phyloP scores from a whole-genome alignment of 2,888 invertebrate genomes.

The Lycophotia porphyrea region DNA sequence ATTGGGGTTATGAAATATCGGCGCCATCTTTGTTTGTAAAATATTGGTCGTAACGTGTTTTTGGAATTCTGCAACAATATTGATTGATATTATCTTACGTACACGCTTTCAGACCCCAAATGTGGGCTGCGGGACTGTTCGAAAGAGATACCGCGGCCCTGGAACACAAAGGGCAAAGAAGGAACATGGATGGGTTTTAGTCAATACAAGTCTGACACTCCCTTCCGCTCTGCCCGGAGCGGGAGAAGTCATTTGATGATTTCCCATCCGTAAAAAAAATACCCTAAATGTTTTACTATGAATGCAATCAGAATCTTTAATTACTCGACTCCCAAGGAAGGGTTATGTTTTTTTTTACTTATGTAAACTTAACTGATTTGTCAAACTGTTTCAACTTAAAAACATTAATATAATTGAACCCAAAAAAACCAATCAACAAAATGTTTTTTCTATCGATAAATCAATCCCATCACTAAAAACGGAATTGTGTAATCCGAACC shows the following conservation, averaged over 20 bases:
- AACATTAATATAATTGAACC: neutral
- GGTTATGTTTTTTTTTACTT: too few relatives aligned
- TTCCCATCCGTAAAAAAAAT: too few relatives aligned
- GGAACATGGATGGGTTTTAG: too few relatives aligned
- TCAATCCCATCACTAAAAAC: slow-evolving; percentile 70
- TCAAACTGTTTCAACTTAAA: neutral
- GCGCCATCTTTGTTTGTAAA: neutral
- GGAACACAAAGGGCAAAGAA: too few relatives aligned
- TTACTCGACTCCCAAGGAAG: too few relatives aligned
- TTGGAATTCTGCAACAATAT: neutral
- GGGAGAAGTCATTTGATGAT: too few relatives aligned
- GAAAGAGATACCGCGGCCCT: too few relatives aligned
- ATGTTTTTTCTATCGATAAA: slow-evolving; percentile 46
- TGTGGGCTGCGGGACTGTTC: too few relatives aligned
- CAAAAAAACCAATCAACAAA: neutral
- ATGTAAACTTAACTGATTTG: neutral
- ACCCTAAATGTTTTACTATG: too few relatives aligned
- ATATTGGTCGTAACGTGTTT: neutral
- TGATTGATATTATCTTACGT: neutral
- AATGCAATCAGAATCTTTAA: neutral
- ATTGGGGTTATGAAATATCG: neutral
- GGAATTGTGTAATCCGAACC: slow-evolving; percentile 80
- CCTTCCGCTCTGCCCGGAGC: too few relatives aligned
- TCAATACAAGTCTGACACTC: too few relatives aligned
- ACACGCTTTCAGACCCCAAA: neutral